Evolutionary conservation across 2,888 invertebrate species (phyloP), one percentile per base, ranked within the genome.

Genomic region (Caenorhabditis macrosperma): DNA sequence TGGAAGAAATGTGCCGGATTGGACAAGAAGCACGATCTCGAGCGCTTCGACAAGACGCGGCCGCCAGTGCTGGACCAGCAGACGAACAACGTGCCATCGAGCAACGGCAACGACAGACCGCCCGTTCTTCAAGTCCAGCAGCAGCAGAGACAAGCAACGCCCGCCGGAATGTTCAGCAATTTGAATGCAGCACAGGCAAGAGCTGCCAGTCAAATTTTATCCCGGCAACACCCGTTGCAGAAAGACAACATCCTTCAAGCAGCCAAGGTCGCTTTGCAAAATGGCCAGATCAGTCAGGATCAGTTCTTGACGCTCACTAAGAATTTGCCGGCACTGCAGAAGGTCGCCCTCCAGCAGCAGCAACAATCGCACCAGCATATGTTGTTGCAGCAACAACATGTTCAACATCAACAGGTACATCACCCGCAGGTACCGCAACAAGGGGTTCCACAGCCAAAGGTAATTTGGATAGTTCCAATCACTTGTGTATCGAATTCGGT

Each of bases 1-100:
- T 99, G 98, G 97, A 98, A 97, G 92, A 96, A 96, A 91, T 97
- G 96, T 92, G 98, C 97, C 74, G 98, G 97, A 79, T 94, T 99
- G 63, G 96, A 96, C 93, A 90, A 91, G 35, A 84, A 85, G 5
- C 88, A 90, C 63, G 85, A 86, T 28, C 50, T 78, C 5, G 76
- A 76, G 33, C 41, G 64, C 3, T 81, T 72, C 24, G 81, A 78
- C 46, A 83, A 83, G 46, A 74, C 67, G 0, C 61, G 67, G 0
- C 68, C 78, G 24, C 67, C 72, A 33, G 67, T 64, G 15, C 41
- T 74, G 1, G 66, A 66, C n/a, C 74, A 66, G 17, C 59, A 46
- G n/a, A 24, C 50, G 9, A 17, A 50, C 0, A 24, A 38, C 15
- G 20, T 28, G 1, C 41, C 48, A 0, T n/a, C 33, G 48, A 33